Conservation (phyloP, 2,888 invertebrate genomes). For the Drymonia ruficornis region DNA sequence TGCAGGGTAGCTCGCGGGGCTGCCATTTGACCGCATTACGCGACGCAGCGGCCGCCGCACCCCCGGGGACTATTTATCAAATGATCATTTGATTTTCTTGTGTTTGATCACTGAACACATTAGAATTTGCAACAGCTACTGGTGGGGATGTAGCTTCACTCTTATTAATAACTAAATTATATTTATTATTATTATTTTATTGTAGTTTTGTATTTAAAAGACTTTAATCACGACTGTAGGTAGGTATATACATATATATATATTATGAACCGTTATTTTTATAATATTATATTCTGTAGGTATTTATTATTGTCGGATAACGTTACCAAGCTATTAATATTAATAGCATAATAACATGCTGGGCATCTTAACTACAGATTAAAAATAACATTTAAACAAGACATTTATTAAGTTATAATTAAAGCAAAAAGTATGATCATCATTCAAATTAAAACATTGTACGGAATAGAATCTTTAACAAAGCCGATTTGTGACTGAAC, state of each 20-base stretch:
- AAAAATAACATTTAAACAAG: not conserved
- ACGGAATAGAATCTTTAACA: slow-evolving; percentile 56
- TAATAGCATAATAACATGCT: slow-evolving; percentile 1
- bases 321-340: not conserved
- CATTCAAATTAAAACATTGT: not conserved
- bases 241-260: not conserved
- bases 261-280: slow-evolving; percentile 4
- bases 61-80: slow-evolving; percentile 83
- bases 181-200: slow-evolving; percentile 2
- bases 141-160: slow-evolving; percentile 65
- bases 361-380: not conserved
- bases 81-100: slow-evolving; percentile 86
- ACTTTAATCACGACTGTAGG: no score
- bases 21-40: slow-evolving; percentile 77
- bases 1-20: slow-evolving; percentile 20
- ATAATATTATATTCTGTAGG: not conserved
- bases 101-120: slow-evolving; percentile 85
- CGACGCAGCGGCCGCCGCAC: slow-evolving; percentile 57
- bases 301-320: not conserved
- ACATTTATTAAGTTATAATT: not conserved
- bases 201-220: not conserved
- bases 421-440: not conserved
- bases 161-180: slow-evolving; percentile 7
- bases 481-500: slow-evolving; percentile 18
- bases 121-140: slow-evolving; percentile 75